These are phyloP conservation scores for Falco concolor DNA, from an alignment of 2,797 vertebrate genomes.

Conservation along the genomic window DNA sequence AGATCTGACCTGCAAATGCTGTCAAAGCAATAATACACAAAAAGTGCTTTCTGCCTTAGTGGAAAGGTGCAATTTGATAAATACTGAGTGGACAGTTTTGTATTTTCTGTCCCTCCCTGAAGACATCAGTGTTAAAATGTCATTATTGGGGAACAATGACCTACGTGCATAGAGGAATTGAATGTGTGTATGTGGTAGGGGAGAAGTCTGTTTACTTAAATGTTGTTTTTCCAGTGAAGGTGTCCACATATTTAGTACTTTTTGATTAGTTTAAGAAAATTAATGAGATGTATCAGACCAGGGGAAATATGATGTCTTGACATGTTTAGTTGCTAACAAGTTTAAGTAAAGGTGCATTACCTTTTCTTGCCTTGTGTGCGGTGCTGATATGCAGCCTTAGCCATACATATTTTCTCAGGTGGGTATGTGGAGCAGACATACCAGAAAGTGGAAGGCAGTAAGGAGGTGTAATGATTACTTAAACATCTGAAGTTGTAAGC, in stretches of 20 bases:
- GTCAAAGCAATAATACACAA: background rate
- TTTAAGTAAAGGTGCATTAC: background rate
- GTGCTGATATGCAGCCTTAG: background rate
- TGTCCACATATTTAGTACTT: background rate
- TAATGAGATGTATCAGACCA: background rate
- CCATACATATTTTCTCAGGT: background rate
- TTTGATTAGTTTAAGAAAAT: background rate
- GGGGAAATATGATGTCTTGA: background rate
- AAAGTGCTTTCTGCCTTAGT: background rate
- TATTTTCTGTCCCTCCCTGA: background rate
- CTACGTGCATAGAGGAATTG: background rate
- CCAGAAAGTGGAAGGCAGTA: background rate
- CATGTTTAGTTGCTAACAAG: background rate
- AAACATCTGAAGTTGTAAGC: background rate
- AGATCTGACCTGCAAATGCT: background rate
- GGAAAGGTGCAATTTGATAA: background rate
- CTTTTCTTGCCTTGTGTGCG: background rate
- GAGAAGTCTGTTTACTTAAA: background rate
- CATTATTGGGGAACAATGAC: background rate
- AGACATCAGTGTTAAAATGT: background rate
- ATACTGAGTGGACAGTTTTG: background rate
- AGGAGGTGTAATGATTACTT: background rate
- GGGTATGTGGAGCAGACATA: background rate
- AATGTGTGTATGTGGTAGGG: background rate
- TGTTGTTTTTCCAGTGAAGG: background rate